Percentiles rank a stretch among this genome's conserved stretches.
These are phyloP conservation scores for Caerostris darwini DNA, from an alignment of 1,140 invertebrate genomes.

Conservation along the genomic window DNA sequence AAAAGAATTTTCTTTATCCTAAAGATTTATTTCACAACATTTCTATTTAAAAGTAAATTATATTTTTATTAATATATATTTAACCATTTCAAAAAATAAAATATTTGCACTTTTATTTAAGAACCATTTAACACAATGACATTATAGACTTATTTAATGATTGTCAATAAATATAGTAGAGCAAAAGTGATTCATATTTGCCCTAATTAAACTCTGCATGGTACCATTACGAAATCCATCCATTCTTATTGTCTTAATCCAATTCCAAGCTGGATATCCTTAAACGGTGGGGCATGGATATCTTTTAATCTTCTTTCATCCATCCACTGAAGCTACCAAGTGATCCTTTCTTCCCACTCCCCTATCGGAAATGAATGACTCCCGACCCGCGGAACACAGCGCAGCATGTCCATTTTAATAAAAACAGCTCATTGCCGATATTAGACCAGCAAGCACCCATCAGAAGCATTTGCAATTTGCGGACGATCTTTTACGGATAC, in stretches of 20 bases:
- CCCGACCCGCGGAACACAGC: background rate
- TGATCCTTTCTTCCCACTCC: background rate
- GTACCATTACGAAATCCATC: no score
- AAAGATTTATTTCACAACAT: no score
- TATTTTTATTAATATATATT: no score
- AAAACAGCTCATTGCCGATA: constrained; percentile 33
- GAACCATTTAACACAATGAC: no score
- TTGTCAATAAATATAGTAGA: no score
- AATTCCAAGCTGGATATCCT: background rate
- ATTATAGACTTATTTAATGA: no score
- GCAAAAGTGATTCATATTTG: no score
- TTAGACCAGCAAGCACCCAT: background rate
- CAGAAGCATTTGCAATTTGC: constrained; percentile 26
- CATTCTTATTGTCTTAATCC: background rate
- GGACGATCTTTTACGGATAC: background rate
- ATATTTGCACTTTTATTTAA: no score
- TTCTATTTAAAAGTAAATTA: no score
- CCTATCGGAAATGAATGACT: background rate
- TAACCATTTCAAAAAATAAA: no score
- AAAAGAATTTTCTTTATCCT: no score
- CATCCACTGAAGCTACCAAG: background rate
- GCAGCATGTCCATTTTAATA: constrained; percentile 41
- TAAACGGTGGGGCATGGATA: background rate
- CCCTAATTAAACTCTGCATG: no score
- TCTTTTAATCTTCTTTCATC: background rate